phyloP scores from a whole-genome alignment of 2,113 vertebrate genomes.

The Seriola dumerili region DNA sequence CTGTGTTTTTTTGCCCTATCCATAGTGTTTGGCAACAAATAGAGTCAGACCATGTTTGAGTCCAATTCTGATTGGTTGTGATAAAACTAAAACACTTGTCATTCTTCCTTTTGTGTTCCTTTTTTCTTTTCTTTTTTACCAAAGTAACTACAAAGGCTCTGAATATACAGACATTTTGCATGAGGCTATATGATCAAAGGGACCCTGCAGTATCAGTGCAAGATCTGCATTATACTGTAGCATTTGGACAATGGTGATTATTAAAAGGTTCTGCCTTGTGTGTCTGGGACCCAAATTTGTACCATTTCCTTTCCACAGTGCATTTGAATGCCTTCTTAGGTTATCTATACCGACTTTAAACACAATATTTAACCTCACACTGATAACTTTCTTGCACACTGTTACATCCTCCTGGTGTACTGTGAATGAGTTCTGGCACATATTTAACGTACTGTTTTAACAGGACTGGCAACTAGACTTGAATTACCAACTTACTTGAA shows the following conservation, averaged over 20 bases:
- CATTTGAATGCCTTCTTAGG: background rate
- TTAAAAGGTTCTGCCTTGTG: constrained; percentile 31
- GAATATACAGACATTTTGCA: accelerated
- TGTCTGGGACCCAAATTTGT: constrained; percentile 18
- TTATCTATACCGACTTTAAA: constrained; percentile 32
- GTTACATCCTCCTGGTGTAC: background rate
- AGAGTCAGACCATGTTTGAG: background rate
- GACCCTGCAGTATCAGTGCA: background rate
- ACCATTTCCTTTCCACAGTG: background rate
- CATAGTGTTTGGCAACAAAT: background rate
- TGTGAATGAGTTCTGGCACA: background rate
- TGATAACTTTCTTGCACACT: background rate
- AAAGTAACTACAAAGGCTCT: background rate
- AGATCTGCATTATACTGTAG: background rate
- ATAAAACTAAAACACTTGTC: background rate
- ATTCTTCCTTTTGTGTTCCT: background rate
- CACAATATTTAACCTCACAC: background rate
- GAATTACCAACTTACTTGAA: constrained; percentile 21
- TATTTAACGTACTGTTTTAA: constrained; percentile 12
- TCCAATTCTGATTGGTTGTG: background rate
- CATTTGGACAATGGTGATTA: background rate
- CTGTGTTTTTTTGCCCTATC: no score
- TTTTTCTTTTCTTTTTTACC: background rate
- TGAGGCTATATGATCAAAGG: background rate
- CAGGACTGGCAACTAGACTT: background rate